phyloP scores from a whole-genome alignment of 2,888 invertebrate genomes.

The Microctonus aethiopoides region DNA sequence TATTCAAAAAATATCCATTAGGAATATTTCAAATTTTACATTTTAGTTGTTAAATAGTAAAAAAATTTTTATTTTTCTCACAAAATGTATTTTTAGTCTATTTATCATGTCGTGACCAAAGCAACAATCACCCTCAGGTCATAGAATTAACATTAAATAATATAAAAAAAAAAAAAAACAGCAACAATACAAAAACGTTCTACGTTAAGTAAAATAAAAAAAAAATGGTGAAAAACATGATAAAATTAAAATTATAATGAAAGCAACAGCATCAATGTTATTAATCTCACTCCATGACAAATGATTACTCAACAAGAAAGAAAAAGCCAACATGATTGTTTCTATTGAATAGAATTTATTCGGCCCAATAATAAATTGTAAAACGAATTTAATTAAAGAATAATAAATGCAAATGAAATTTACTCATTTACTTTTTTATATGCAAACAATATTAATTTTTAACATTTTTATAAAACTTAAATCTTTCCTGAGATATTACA shows the following conservation, averaged over 20 bases:
- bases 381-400: background rate
- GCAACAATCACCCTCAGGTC: slow-evolving; percentile 1
- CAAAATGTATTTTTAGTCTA: background rate
- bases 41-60: background rate
- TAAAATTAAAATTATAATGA: background rate
- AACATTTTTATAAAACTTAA: background rate
- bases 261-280: background rate
- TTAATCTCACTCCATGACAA: background rate
- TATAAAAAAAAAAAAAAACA: background rate
- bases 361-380: background rate
- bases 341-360: background rate
- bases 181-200: background rate
- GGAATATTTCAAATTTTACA: background rate
- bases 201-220: background rate
- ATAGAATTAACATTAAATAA: background rate
- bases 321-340: background rate
- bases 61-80: background rate
- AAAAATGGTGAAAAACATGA: background rate
- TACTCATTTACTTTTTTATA: background rate
- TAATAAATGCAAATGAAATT: background rate
- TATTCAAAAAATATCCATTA: background rate
- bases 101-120: background rate
- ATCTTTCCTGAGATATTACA: background rate
- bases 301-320: background rate
- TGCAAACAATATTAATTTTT: background rate